Evolutionary conservation across 2,888 invertebrate genomes (phyloP).

Genomic region (Xanthia togata): DNA sequence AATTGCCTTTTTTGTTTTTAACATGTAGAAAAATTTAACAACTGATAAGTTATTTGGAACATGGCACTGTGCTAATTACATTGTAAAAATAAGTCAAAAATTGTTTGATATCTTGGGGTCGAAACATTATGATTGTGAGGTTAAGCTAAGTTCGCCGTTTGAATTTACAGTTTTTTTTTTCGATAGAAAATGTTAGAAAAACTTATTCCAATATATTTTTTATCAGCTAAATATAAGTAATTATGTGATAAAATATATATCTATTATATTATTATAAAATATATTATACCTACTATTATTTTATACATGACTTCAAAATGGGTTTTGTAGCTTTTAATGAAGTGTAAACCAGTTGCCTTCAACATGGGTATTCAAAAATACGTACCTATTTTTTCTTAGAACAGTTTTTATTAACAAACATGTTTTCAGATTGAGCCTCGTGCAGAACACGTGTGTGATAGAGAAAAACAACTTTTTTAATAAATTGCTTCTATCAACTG

Average conservation of each 20-base stretch:
- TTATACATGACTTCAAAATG: neutral
- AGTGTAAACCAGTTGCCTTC: neutral
- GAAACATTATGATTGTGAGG: neutral
- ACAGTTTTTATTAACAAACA: neutral
- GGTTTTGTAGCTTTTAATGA: neutral
- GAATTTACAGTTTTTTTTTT: neutral
- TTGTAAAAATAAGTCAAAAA: neutral
- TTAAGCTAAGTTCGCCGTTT: neutral
- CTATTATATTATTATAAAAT: neutral
- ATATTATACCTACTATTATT: neutral
- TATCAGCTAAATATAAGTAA: neutral
- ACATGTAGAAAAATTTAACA: neutral
- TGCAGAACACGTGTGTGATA: neutral
- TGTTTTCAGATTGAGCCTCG: neutral
- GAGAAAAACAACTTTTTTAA: neutral
- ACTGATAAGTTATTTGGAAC: slow-evolving; percentile 53
- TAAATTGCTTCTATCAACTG: neutral
- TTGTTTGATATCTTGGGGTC: slow-evolving; percentile 29
- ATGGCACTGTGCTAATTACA: slow-evolving; percentile 10
- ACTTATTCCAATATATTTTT: neutral
- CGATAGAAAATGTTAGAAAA: neutral
- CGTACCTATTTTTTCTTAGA: neutral
- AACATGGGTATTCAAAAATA: neutral
- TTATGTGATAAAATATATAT: neutral
- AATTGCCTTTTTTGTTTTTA: slow-evolving; percentile 38